Base-by-base conservation (phyloP, 2,113 vertebrate genomes). In the Epinephelus moara region DNA sequence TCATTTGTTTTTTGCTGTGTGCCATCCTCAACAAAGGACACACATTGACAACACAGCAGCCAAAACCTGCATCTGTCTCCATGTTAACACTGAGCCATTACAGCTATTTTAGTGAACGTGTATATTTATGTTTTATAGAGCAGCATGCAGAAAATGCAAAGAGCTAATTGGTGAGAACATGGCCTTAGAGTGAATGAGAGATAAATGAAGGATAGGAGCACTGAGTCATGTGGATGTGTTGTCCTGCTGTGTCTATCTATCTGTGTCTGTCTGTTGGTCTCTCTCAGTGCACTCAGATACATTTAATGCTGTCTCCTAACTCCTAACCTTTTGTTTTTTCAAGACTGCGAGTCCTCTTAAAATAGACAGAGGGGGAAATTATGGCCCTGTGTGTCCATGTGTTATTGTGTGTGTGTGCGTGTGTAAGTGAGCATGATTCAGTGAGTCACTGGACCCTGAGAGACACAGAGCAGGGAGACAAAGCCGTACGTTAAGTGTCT, bases 361-460 rank as follows among this genome's bases (percentile, higher is more conserved):
- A 94, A 94, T 93, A 94, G 91, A 90, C 80, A 72, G 86, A 50
- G 25, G 60, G 47, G 80, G 53, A 91, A 92, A 91, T 91, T 80
- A 92, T 83, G 81, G 85, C 72, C 81, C 81, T 89, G 66, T 63
- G 68, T 71, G 66, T 52, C 77, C 66, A 67, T 62, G 70, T 73
- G 79, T 78, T 60, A 25, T 67, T 68, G 49, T 70, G 55, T 73
- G 60, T 55, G 56, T 64, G 80, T 59, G 60, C 62, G 53, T 50
- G 64, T 10, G 42, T 42, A 6, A 55, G n/a, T 60, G 45, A 57
- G 60, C 19, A 45, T 52, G 62, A 79, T 18, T 89, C 69, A 80
- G n/a, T 59, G 70, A 75, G 84, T 67, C 14, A 33, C 57, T n/a
- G 33, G 74, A 84, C 49, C 62, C 64, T 52, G 70, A 76, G 37